A percentile compares a stretch with the other conserved stretches of the same genome.
These are phyloP conservation scores for Drymodes brunneopygia DNA, from an alignment of 2,113 vertebrate species.

Conservation along the genomic window DNA sequence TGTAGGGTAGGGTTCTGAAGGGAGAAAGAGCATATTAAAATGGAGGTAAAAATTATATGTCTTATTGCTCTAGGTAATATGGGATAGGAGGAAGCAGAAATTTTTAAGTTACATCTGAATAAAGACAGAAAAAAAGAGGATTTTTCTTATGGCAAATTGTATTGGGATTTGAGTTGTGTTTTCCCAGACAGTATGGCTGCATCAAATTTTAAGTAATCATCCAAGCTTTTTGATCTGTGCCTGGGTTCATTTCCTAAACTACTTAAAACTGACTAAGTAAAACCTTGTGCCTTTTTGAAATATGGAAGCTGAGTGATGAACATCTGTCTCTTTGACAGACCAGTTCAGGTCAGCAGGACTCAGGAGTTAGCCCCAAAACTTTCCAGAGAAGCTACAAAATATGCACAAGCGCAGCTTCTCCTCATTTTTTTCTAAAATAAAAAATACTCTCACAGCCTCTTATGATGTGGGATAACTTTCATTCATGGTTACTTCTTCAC, in stretches of 20 bases:
- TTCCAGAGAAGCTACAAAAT: not conserved
- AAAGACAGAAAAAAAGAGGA: not conserved
- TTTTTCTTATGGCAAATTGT: not conserved
- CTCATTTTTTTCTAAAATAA: not conserved
- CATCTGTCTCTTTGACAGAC: not conserved
- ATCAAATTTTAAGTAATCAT: not conserved
- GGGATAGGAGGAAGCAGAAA: not conserved
- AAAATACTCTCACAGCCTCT: not conserved
- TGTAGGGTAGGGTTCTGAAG: not conserved
- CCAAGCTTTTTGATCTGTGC: not conserved
- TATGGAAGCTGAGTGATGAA: not conserved
- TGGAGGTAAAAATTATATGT: not conserved
- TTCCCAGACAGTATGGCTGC: not conserved
- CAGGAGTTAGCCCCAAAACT: not conserved
- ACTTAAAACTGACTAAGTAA: not conserved
- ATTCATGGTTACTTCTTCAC: not conserved
- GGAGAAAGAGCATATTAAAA: not conserved
- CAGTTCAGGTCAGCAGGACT: not conserved
- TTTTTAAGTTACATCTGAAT: not conserved
- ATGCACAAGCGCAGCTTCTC: not conserved
- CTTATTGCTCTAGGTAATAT: not conserved
- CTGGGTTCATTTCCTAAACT: not conserved
- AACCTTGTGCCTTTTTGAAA: not conserved
- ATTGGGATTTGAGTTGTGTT: not conserved
- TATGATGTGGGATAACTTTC: not conserved